Evolutionary conservation across 2,113 vertebrate species (phyloP), one percentile per base, ranked within the genome.

Genomic region (Mastomys coucha): DNA sequence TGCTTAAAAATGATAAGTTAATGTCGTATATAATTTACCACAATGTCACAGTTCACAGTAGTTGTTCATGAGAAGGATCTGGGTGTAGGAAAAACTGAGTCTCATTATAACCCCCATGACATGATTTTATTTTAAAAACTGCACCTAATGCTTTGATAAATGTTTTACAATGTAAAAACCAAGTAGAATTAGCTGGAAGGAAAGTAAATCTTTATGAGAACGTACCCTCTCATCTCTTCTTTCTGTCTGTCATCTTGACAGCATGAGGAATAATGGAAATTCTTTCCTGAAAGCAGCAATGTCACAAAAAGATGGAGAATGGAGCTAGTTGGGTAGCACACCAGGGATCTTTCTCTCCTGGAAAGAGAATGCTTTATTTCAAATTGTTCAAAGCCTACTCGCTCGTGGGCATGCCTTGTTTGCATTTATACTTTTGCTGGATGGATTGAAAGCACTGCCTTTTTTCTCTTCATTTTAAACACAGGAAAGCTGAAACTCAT

Each of bases 141-240:
- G 31, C 7, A 31, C n/a, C 24, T 89, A 88, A 81, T 31, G 53
- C 42, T 39, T 58, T 63, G 85, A 89, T 92, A 89, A 89, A 90
- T 92, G 91, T 87, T 96, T 93, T 89, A 81, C 92, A 92, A 77
- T 95, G 42, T 75, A 85, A 94, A 95, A 88, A 78, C 77, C 67
- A 80, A 53, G 73, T 56, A 88, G 33, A 89, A 8, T 69, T 58
- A 92, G 73, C 60, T 63, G 91, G 78, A 63, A 92, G 89, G 33
- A 82, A 73, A 80, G n/a, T 65, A 88, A 78, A 78, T 89, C 90
- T 24, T 36, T 51, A 17, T 11, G 28, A 82, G 89, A 82, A 88
- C 0, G 39, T 19, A 42, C n/a, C 31, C 26, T 26, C 3, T 51
- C 86, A 33, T 58, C 69, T 3, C 70, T 17, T 1, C 13, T 42